Evolutionary conservation across 1,140 invertebrate species (phyloP).

Genomic region (Chelonus insularis): DNA sequence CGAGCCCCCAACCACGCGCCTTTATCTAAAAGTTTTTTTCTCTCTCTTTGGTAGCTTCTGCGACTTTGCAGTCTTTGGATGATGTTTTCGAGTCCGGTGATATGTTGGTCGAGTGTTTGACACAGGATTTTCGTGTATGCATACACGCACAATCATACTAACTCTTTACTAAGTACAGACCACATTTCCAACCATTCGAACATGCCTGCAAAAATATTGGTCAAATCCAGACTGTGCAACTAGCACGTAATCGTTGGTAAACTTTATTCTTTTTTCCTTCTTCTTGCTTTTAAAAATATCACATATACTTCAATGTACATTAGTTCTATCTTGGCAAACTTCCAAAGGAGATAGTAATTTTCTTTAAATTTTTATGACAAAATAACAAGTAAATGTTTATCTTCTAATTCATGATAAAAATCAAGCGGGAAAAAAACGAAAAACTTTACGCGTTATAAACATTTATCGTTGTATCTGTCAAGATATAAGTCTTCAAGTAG

Average conservation of each 20-base stretch:
- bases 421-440: too few species aligned
- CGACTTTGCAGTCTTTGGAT: conserved; percentile 11
- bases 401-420: too few species aligned
- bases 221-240: background rate
- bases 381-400: too few species aligned
- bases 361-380: too few species aligned
- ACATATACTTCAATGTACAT: too few species aligned
- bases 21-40: background rate
- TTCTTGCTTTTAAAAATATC: too few species aligned
- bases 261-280: background rate
- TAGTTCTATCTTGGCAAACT: too few species aligned
- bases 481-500: too few species aligned
- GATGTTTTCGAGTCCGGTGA: conserved; percentile 20
- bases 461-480: too few species aligned
- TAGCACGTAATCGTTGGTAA: background rate
- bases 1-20: background rate
- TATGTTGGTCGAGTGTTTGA: conserved; percentile 1
- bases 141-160: conserved; percentile 7
- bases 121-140: conserved; percentile 11
- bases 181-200: background rate
- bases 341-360: too few species aligned
- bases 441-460: too few species aligned
- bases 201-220: background rate
- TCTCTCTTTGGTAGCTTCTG: background rate
- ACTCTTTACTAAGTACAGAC: conserved; percentile 1